A percentile compares a stretch with the other conserved stretches of the same genome.
phyloP scores from a whole-genome alignment of 2,888 invertebrate genomes.

The Platycnemis pennipes region DNA sequence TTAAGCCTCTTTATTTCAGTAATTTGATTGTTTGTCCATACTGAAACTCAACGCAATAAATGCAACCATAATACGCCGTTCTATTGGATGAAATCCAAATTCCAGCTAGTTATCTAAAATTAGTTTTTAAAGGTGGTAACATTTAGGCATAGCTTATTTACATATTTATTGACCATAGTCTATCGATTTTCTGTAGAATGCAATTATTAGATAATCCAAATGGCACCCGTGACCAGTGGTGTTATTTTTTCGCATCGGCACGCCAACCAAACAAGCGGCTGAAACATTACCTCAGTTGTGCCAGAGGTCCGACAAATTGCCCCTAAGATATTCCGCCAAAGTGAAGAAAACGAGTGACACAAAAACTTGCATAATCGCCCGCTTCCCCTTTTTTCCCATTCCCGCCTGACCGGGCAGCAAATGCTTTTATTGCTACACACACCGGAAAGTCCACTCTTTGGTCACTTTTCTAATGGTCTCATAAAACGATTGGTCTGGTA shows the following conservation, averaged over 20 bases:
- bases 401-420: neutral
- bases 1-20: no score
- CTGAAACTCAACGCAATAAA: no score
- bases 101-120: no score
- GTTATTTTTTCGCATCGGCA: neutral
- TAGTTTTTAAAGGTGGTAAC: no score
- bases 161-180: neutral
- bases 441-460: conserved; percentile 35
- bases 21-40: no score
- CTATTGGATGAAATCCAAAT: no score
- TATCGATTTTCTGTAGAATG: neutral
- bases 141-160: neutral
- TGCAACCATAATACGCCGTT: no score
- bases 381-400: neutral
- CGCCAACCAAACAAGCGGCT: neutral
- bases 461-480: conserved; percentile 39
- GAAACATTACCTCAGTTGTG: neutral
- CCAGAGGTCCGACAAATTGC: neutral
- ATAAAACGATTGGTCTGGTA: conserved; percentile 13
- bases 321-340: neutral
- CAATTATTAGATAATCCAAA: neutral
- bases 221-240: neutral
- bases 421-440: conserved; percentile 23
- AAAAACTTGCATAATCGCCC: conserved; percentile 23
- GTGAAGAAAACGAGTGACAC: conserved; percentile 21